phyloP scores from a whole-genome alignment of 2,888 invertebrate species.

The Leucoptera coffeella region DNA sequence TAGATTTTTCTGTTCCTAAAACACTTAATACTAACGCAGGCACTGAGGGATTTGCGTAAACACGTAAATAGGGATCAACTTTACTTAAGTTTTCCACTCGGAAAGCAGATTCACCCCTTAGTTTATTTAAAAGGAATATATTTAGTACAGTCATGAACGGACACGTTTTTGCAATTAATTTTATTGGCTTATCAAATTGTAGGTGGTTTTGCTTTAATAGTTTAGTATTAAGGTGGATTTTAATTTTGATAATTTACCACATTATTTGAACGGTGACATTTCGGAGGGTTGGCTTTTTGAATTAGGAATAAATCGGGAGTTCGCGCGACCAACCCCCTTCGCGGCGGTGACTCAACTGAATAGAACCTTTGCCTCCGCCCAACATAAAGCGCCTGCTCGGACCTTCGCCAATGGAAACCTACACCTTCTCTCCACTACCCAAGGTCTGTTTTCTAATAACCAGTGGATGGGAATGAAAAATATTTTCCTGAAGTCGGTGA shows the following conservation, averaged over 20 bases:
- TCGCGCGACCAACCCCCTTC: slow-evolving; percentile 31
- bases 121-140: too few relatives aligned
- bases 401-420: slow-evolving; percentile 11
- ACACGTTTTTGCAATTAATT: slow-evolving; percentile 31
- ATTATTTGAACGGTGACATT: slow-evolving; percentile 25
- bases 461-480: slow-evolving; percentile 24
- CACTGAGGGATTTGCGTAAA: slow-evolving; percentile 7
- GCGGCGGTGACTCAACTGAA: slow-evolving; percentile 45
- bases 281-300: slow-evolving; percentile 35
- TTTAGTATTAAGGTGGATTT: too few relatives aligned
- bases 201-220: too few relatives aligned
- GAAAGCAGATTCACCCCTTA: too few relatives aligned
- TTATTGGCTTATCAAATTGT: too few relatives aligned
- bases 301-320: slow-evolving; percentile 26
- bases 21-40: slow-evolving; percentile 13
- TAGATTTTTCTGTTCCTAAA: slow-evolving; percentile 16
- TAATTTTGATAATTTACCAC: too few relatives aligned
- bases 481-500: slow-evolving; percentile 40
- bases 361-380: slow-evolving; percentile 49
- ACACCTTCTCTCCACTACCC: slow-evolving; percentile 10
- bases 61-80: too few relatives aligned
- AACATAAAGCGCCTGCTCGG: slow-evolving; percentile 47
- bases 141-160: slow-evolving; percentile 13
- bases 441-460: slow-evolving; percentile 16
- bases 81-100: too few relatives aligned